These are phyloP conservation scores for Chiroxiphia lanceolata DNA, from an alignment of 2,797 vertebrate genomes.

Conservation along the genomic window DNA sequence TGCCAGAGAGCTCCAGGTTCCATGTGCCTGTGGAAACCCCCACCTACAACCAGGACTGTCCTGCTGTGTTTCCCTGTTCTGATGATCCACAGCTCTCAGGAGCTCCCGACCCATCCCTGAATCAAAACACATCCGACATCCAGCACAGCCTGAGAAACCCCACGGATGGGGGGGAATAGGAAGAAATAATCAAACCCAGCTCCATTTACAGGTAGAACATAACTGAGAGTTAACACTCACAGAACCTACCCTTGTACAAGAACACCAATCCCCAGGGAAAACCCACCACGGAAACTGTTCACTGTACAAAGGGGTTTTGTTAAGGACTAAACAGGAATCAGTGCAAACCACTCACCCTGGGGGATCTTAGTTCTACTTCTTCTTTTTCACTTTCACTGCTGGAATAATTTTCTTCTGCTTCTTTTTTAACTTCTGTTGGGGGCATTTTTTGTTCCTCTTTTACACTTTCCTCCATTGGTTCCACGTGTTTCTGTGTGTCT, in stretches of 20 bases:
- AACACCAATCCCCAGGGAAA: not conserved
- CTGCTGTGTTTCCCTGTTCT: not conserved
- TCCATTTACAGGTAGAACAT: not conserved
- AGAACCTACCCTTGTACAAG: not conserved
- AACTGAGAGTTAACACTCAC: not conserved
- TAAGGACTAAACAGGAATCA: not conserved
- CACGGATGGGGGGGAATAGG: accelerated
- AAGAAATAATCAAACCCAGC: not conserved
- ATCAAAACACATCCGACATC: not conserved
- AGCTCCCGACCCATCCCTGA: not conserved
- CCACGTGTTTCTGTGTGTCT: slow-evolving; percentile 69
- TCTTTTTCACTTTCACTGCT: slow-evolving; percentile 89
- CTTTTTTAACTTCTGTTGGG: slow-evolving; percentile 74
- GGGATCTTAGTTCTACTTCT: slow-evolving; percentile 78
- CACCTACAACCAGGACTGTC: not conserved
- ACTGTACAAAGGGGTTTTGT: not conserved
- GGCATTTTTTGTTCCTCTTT: slow-evolving; percentile 76
- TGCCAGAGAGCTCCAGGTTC: not conserved
- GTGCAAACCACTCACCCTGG: slow-evolving; percentile 74
- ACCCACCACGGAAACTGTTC: not conserved
- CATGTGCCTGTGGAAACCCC: not conserved
- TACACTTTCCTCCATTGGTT: slow-evolving; percentile 76
- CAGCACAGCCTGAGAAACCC: not conserved
- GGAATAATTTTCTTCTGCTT: slow-evolving; percentile 81
- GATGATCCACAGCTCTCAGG: not conserved